A percentile compares a stretch with the other conserved stretches of the same genome.
Evolutionary conservation across 1,140 invertebrate species (phyloP).

Genomic region (Nephila pilipes): DNA sequence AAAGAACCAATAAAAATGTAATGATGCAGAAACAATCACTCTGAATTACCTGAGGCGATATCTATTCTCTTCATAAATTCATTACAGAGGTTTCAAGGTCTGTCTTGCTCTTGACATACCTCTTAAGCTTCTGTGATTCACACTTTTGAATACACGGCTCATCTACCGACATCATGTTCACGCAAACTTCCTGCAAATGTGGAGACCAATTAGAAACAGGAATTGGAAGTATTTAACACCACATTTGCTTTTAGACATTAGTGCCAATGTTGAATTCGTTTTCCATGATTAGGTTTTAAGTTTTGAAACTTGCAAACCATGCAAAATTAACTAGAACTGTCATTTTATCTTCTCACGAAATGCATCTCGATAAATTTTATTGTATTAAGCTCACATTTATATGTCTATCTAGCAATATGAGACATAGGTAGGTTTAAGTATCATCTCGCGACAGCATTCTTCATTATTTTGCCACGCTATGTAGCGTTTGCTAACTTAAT

Average conservation of each 20-base stretch:
- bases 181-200: neutral
- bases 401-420: too few relatives aligned
- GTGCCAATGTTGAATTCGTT: neutral
- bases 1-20: constrained; percentile 13
- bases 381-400: neutral
- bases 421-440: neutral
- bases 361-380: neutral
- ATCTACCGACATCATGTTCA: neutral
- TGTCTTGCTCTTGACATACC: neutral
- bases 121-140: neutral
- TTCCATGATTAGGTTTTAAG: neutral
- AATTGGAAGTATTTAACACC: neutral
- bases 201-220: neutral
- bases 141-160: neutral
- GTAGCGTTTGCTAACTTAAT: constrained; percentile 13
- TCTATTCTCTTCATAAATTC: neutral
- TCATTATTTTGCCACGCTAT: constrained; percentile 27
- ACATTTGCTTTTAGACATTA: neutral
- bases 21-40: constrained; percentile 17
- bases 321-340: neutral
- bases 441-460: neutral
- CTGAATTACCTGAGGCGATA: neutral
- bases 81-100: neutral
- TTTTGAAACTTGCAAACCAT: neutral
- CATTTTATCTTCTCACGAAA: neutral